These are phyloP conservation scores for Heliconius hewitsoni DNA, from an alignment of 1,140 invertebrate species.

Conservation along the genomic window DNA sequence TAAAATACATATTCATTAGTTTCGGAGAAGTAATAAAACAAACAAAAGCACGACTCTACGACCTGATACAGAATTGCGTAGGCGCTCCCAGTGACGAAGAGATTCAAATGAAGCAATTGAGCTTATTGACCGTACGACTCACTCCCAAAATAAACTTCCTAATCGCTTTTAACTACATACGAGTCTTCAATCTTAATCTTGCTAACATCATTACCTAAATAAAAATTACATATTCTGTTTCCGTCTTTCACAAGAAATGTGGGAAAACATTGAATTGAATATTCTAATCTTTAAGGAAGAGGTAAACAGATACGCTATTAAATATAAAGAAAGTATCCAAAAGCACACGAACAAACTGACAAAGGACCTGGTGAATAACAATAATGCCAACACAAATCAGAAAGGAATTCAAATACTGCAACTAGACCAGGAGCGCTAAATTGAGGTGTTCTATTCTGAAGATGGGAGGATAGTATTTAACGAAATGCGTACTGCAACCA, in stretches of 20 bases:
- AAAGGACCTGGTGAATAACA: too few relatives aligned
- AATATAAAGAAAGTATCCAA: too few relatives aligned
- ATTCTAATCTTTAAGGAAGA: too few relatives aligned
- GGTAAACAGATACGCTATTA: too few relatives aligned
- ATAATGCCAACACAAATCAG: too few relatives aligned
- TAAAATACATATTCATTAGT: not conserved
- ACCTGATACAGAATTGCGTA: not conserved
- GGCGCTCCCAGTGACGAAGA: slow-evolving; percentile 8
- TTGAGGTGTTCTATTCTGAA: too few relatives aligned
- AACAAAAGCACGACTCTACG: not conserved
- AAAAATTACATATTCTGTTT: not conserved
- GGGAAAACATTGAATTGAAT: too few relatives aligned
- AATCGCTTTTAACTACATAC: slow-evolving; percentile 26
- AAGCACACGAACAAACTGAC: too few relatives aligned
- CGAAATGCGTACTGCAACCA: too few relatives aligned
- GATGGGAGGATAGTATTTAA: too few relatives aligned
- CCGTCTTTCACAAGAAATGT: not conserved
- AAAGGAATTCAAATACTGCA: too few relatives aligned
- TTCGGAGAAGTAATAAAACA: not conserved
- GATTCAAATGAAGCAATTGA: slow-evolving; percentile 31
- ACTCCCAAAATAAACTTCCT: slow-evolving; percentile 40
- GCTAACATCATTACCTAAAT: slow-evolving; percentile 21
- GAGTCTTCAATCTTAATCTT: not conserved
- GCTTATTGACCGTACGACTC: slow-evolving; percentile 33
- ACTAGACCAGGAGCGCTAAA: too few relatives aligned